phyloP scores from a whole-genome alignment of 1,140 invertebrate species.

The Pantala flavescens region DNA sequence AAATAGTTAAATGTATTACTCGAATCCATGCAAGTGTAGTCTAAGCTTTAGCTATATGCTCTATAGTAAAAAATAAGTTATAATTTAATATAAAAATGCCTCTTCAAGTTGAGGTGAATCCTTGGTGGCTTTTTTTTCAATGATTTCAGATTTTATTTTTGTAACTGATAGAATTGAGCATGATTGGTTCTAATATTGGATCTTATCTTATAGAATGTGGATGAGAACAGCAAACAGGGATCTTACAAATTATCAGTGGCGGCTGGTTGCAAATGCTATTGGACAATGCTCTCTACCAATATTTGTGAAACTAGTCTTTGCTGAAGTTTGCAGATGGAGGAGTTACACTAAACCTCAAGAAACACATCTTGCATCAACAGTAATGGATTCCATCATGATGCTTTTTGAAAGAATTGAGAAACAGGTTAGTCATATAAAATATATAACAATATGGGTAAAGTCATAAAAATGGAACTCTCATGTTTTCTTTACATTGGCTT shows the following conservation, averaged over 20 bases:
- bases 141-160: no score
- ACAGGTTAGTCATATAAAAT: conserved; percentile 53
- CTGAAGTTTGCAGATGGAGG: conserved; percentile 91
- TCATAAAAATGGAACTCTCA: no score
- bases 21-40: no score
- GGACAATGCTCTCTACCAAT: conserved; percentile 90
- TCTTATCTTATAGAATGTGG: conserved; percentile 59
- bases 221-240: conserved; percentile 83
- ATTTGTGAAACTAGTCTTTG: conserved; percentile 94
- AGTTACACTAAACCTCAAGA: conserved; percentile 91
- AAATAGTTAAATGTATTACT: no score
- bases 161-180: no score
- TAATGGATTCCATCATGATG: conserved; percentile 97
- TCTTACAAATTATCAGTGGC: conserved; percentile 87
- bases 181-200: background rate
- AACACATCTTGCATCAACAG: conserved; percentile 82
- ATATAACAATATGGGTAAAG: no score
- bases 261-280: conserved; percentile 85
- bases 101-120: no score
- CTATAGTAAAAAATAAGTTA: no score
- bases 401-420: conserved; percentile 90
- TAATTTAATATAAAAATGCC: no score
- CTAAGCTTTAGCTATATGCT: no score
- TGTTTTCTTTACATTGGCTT: no score
- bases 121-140: no score